Evolutionary conservation across 2,113 vertebrate genomes (phyloP).

Genomic region (Neodon shergylaensis): DNA sequence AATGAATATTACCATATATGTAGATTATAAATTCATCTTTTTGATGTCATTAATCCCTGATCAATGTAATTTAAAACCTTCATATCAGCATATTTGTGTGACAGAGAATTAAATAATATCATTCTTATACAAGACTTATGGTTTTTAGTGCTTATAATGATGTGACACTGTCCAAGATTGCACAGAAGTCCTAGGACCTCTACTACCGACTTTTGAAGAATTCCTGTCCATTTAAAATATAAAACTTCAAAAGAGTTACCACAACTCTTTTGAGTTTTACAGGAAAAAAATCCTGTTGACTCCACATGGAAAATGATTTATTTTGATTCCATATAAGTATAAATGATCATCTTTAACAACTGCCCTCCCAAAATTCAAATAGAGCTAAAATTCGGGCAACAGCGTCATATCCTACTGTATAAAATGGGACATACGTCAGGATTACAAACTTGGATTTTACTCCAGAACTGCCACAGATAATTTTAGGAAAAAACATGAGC

Average conservation of each 20-base stretch:
- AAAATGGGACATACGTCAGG: neutral
- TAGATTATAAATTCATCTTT: neutral
- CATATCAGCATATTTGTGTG: slow-evolving; percentile 81
- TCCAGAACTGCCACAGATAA: neutral
- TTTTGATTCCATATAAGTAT: neutral
- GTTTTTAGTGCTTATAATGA: slow-evolving; percentile 81
- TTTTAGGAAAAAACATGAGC: neutral
- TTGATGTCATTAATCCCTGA: slow-evolving; percentile 84
- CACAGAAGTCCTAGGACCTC: slow-evolving; percentile 89
- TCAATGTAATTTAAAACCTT: slow-evolving; percentile 87
- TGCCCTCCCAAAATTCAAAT: neutral
- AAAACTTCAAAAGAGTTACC: slow-evolving; percentile 89
- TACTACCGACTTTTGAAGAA: slow-evolving; percentile 85
- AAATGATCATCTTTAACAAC: neutral
- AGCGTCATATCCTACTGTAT: neutral
- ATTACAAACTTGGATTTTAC: neutral
- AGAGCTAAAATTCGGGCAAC: neutral
- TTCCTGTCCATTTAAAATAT: slow-evolving; percentile 94
- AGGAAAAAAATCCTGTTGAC: neutral
- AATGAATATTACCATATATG: neutral
- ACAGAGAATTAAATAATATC: slow-evolving; percentile 84
- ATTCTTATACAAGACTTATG: slow-evolving; percentile 84
- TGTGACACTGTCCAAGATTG: slow-evolving; percentile 88
- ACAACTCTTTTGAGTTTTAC: slow-evolving; percentile 75
- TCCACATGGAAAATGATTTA: neutral